A percentile compares a stretch with the other conserved stretches of the same genome.
phyloP scores from a whole-genome alignment of 2,888 invertebrate genomes.

The Mythimna loreyi region DNA sequence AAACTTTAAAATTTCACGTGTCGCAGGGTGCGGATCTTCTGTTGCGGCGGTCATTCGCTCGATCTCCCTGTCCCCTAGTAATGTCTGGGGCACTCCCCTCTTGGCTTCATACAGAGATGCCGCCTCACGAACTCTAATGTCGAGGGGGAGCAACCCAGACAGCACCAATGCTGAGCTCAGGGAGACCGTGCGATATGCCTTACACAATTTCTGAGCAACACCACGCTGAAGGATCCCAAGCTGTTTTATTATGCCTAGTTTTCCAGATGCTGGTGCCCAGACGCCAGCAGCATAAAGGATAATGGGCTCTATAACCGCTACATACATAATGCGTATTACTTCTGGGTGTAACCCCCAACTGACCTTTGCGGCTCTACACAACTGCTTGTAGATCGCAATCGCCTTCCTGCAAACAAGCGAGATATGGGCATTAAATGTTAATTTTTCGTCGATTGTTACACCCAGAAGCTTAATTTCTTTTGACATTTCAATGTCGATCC shows the following conservation, averaged over 20 bases:
- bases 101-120: not conserved
- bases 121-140: slow-evolving; percentile 8
- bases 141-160: too few species aligned
- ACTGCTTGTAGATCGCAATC: not conserved
- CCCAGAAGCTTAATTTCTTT: slow-evolving; percentile 46
- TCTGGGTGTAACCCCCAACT: too few species aligned
- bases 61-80: not conserved
- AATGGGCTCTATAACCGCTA: slow-evolving; percentile 22
- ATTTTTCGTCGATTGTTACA: slow-evolving; percentile 31
- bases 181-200: too few species aligned
- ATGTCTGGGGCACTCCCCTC: not conserved
- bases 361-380: too few species aligned
- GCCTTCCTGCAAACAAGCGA: not conserved
- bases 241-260: too few species aligned
- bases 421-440: slow-evolving; percentile 1
- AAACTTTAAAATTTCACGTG: not conserved
- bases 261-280: slow-evolving; percentile 36
- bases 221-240: too few species aligned
- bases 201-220: too few species aligned
- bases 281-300: slow-evolving; percentile 36
- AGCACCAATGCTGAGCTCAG: too few species aligned
- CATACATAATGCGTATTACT: not conserved
- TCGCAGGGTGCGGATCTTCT: not conserved
- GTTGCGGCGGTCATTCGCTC: not conserved
- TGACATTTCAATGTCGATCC: slow-evolving; percentile 12